These are phyloP conservation scores for Chiloscyllium plagiosum DNA, from an alignment of 2,113 vertebrate species.

Conservation along the genomic window DNA sequence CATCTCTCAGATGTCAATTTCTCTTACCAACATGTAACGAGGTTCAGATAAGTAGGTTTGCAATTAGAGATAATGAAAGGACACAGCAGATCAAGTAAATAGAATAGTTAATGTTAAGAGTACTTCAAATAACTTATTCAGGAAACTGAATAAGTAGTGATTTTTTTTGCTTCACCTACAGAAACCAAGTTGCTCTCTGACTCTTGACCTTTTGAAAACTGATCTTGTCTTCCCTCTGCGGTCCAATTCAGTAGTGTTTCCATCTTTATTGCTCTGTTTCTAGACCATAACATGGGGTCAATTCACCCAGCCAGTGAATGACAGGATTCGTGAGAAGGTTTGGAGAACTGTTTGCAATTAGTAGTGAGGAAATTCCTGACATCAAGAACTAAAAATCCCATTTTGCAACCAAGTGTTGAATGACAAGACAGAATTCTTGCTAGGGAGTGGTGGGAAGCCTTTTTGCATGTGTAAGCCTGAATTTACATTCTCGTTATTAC, in stretches of 20 bases:
- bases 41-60: not conserved
- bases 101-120: not conserved
- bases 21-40: not conserved
- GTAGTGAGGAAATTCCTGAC: too few species aligned
- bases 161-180: not conserved
- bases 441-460: too few species aligned
- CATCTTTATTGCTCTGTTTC: not conserved
- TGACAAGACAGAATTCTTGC: too few species aligned
- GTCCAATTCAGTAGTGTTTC: not conserved
- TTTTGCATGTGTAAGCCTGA: too few species aligned
- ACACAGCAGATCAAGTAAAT: not conserved
- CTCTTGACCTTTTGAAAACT: not conserved
- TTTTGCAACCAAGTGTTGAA: too few species aligned
- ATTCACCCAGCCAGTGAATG: too few species aligned
- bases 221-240: not conserved
- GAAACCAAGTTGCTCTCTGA: not conserved
- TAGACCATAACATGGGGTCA: not conserved
- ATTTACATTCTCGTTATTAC: too few species aligned
- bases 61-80: not conserved
- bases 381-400: too few species aligned
- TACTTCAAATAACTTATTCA: not conserved
- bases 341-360: too few species aligned
- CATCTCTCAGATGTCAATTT: not conserved
- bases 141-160: not conserved
- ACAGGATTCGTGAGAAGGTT: too few species aligned